Evolutionary conservation across 2,113 vertebrate species (phyloP).

Genomic region (Grammomys dolichurus): DNA sequence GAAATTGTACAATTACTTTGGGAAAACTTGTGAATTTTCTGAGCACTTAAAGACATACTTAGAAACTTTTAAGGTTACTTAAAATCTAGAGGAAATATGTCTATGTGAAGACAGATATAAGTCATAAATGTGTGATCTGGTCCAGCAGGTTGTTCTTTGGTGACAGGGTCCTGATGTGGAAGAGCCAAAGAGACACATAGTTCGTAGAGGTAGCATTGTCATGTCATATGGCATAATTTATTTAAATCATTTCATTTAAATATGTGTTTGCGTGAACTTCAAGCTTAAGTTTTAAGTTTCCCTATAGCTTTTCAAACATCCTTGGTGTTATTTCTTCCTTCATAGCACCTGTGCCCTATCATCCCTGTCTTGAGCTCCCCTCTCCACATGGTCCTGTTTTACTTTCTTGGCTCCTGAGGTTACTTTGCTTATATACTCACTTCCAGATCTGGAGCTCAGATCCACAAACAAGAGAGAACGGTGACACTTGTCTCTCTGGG

Average conservation of each 20-base stretch:
- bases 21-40: conserved; percentile 15
- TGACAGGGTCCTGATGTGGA: background rate
- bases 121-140: background rate
- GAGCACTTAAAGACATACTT: conserved; percentile 11
- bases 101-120: background rate
- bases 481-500: background rate
- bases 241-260: too few relatives aligned
- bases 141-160: background rate
- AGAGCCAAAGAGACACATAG: background rate
- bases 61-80: background rate
- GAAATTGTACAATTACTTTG: background rate
- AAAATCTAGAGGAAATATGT: background rate
- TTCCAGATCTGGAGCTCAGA: background rate
- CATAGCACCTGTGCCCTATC: background rate
- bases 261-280: too few relatives aligned
- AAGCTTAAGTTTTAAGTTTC: background rate
- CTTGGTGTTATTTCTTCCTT: background rate
- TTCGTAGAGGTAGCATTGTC: background rate
- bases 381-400: background rate
- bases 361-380: background rate
- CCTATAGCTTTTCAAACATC: background rate
- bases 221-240: too few relatives aligned
- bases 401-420: background rate
- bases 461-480: background rate
- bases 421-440: background rate